Evolutionary conservation across 2,888 invertebrate species (phyloP).

Genomic region (Tachina fera): DNA sequence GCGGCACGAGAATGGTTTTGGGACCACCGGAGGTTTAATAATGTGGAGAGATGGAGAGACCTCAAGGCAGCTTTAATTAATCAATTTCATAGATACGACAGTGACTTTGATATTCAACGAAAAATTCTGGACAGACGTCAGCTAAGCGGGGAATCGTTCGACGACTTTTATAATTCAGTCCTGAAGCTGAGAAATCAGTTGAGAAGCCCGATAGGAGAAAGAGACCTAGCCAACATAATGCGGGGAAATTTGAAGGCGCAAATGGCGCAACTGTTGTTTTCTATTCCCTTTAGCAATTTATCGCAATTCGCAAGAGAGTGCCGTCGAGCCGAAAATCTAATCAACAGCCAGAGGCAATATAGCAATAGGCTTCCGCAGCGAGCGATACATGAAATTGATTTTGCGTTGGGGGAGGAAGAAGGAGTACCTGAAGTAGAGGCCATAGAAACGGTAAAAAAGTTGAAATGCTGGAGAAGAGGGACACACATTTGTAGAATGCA

Average conservation of each 20-base stretch:
- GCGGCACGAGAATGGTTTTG: no score
- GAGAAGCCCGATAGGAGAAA: background rate
- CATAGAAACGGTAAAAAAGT: no score
- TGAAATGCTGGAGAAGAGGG: no score
- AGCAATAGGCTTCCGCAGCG: background rate
- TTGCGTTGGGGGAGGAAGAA: background rate
- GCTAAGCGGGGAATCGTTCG: background rate
- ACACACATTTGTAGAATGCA: no score
- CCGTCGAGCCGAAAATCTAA: background rate
- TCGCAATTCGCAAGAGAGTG: background rate
- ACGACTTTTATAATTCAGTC: background rate
- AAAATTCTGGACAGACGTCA: background rate
- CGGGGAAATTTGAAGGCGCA: background rate
- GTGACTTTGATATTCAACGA: background rate
- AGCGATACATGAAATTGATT: background rate
- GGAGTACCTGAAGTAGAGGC: no score
- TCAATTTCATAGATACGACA: background rate
- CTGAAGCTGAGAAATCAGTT: background rate
- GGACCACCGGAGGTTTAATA: no score
- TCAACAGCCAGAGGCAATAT: background rate
- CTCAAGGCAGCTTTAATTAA: no score
- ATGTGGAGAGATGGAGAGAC: no score
- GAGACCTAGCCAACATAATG: background rate
- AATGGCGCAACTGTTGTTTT: background rate
- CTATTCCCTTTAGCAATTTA: background rate